Evolutionary conservation across 2,888 invertebrate genomes (phyloP).

Genomic region (Hybos culiciformis): DNA sequence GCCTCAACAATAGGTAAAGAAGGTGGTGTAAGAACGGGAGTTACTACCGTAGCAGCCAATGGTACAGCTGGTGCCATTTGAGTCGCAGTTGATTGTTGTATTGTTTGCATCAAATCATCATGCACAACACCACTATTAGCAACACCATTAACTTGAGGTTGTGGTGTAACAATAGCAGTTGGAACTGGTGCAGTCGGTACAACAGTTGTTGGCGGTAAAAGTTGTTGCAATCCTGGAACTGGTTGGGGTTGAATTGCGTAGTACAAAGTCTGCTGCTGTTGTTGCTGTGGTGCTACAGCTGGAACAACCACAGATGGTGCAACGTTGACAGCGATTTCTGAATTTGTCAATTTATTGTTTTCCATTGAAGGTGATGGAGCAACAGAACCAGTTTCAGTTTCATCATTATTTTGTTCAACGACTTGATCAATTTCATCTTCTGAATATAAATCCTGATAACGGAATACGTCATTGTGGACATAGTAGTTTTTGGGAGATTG

Average conservation of each 20-base stretch:
- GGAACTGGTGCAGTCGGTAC: constrained; percentile 12
- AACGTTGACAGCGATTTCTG: constrained; percentile 13
- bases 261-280: background rate
- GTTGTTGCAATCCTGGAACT: constrained; percentile 20
- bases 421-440: constrained; percentile 43
- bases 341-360: constrained; percentile 18
- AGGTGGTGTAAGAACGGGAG: constrained; percentile 8
- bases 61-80: constrained; percentile 17
- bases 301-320: constrained; percentile 18
- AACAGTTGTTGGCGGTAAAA: constrained; percentile 20
- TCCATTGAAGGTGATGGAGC: background rate
- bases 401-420: constrained; percentile 33
- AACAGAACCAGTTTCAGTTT: constrained; percentile 25
- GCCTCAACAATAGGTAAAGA: constrained; percentile 12
- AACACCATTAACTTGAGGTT: constrained; percentile 30
- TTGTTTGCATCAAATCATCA: constrained; percentile 29
- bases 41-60: constrained; percentile 12
- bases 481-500: constrained; percentile 97
- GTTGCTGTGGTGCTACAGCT: constrained; percentile 20
- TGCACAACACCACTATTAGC: no score
- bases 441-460: constrained; percentile 73
- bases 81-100: constrained; percentile 21
- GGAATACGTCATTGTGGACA: constrained; percentile 97
- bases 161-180: constrained; percentile 20
- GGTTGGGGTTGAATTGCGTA: constrained; percentile 24